Evolutionary conservation across 1,140 invertebrate species (phyloP).

Genomic region (Hypsibius dujardini): DNA sequence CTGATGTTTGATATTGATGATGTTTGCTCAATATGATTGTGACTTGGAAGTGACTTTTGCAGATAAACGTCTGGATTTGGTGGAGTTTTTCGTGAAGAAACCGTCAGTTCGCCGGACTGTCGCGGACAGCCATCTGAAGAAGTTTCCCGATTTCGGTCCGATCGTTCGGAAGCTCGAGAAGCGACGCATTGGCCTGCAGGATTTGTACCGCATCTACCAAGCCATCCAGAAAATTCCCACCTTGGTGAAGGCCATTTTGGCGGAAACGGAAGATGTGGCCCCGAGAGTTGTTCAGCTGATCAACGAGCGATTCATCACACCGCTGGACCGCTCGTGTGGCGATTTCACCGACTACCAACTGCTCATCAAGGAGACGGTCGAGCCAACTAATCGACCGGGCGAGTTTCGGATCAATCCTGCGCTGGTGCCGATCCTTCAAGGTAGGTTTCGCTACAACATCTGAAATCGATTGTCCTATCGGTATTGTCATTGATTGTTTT

Average conservation of each 20-base stretch:
- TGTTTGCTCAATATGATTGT: too few relatives aligned
- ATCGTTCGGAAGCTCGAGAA: background rate
- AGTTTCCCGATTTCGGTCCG: conserved; percentile 12
- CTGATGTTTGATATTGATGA: too few relatives aligned
- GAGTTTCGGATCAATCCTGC: background rate
- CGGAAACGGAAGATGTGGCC: background rate
- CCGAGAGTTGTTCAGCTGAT: background rate
- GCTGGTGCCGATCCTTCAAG: background rate
- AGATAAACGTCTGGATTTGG: background rate
- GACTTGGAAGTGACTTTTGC: too few relatives aligned
- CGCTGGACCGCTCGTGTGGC: background rate
- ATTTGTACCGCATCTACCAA: background rate
- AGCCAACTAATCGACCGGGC: background rate
- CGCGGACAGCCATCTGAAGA: conserved; percentile 3
- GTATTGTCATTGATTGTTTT: conserved; percentile 20
- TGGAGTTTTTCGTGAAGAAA: conserved; percentile 1
- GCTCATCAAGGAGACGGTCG: conserved; percentile 5
- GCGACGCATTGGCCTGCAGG: background rate
- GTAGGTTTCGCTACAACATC: background rate
- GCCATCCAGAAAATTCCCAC: background rate
- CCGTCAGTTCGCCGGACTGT: background rate
- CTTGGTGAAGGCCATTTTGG: background rate
- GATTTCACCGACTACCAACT: background rate
- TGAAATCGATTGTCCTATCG: background rate
- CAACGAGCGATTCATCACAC: background rate